A percentile compares a stretch with the other conserved stretches of the same genome.
Evolutionary conservation across 2,888 invertebrate species (phyloP).

Genomic region (Steinernema hermaphroditum): DNA sequence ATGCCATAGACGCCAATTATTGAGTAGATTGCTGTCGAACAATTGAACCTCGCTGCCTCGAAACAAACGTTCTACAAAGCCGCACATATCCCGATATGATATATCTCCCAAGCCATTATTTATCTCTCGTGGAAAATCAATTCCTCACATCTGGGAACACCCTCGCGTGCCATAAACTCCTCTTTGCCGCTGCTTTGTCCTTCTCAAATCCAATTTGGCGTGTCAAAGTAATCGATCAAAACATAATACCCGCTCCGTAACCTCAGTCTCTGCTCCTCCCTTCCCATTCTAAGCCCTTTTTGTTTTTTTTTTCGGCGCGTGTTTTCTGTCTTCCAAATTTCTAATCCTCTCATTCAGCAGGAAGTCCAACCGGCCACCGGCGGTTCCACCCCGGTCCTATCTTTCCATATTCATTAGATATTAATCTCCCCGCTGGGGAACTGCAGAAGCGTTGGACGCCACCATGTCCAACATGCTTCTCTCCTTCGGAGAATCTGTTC

Average conservation of each 20-base stretch:
- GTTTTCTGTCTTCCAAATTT: neutral
- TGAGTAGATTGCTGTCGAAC: neutral
- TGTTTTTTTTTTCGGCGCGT: neutral
- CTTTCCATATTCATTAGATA: too few species aligned
- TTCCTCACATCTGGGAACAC: neutral
- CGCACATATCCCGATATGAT: too few species aligned
- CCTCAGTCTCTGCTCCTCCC: neutral
- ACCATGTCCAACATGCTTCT: slow-evolving; percentile 31
- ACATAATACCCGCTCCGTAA: neutral
- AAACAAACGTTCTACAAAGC: too few species aligned
- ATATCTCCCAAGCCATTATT: neutral
- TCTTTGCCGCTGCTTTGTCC: neutral
- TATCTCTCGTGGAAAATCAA: neutral
- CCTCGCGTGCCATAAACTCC: neutral
- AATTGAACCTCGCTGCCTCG: too few species aligned
- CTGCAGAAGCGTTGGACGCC: neutral
- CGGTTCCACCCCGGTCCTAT: too few species aligned
- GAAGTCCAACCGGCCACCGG: too few species aligned
- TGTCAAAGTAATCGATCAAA: slow-evolving; percentile 9
- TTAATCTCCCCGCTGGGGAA: neutral
- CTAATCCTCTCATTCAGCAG: too few species aligned
- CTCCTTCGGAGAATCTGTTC: slow-evolving; percentile 37
- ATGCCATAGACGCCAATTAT: too few species aligned
- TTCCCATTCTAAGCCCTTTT: neutral
- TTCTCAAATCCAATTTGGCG: slow-evolving; percentile 16